phyloP scores from a whole-genome alignment of 2,888 invertebrate genomes.

The Gasteruption jaculator region DNA sequence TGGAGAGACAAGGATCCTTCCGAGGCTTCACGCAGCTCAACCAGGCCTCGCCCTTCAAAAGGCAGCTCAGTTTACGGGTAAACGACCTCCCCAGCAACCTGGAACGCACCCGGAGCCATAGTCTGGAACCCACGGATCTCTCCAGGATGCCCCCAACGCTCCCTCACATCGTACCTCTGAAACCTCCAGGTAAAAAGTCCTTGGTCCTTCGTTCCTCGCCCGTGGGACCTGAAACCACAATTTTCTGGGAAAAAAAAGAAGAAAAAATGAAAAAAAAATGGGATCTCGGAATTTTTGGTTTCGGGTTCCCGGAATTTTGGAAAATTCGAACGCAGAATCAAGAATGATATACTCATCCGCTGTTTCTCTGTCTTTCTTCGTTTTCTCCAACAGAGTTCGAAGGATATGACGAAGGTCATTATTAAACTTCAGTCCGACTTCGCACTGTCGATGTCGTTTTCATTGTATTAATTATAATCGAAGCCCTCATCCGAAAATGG shows the following conservation, averaged over 20 bases:
- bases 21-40: conserved; percentile 81
- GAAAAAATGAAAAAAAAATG: conserved; percentile 6
- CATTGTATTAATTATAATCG: too few relatives aligned
- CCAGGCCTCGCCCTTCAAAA: conserved; percentile 87
- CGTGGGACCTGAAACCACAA: neutral
- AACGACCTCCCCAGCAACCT: conserved; percentile 94
- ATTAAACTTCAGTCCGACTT: too few relatives aligned
- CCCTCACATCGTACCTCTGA: conserved; percentile 47
- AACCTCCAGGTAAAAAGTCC: conserved; percentile 53
- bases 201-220: too few relatives aligned
- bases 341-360: too few relatives aligned
- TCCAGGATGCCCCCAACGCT: conserved; percentile 46
- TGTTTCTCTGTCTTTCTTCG: too few relatives aligned
- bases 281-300: too few relatives aligned
- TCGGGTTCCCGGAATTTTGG: too few relatives aligned
- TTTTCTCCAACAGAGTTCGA: conserved; percentile 44
- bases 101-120: conserved; percentile 64
- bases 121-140: conserved; percentile 51
- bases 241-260: neutral
- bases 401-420: conserved; percentile 51
- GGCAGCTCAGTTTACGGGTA: conserved; percentile 91
- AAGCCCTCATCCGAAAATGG: too few relatives aligned
- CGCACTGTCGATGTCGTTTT: too few relatives aligned
- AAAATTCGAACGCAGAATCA: too few relatives aligned
- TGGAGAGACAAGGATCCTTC: conserved; percentile 94